Evolutionary conservation across 2,888 invertebrate genomes (phyloP).

Genomic region (Drepanosiphum platanoidis): DNA sequence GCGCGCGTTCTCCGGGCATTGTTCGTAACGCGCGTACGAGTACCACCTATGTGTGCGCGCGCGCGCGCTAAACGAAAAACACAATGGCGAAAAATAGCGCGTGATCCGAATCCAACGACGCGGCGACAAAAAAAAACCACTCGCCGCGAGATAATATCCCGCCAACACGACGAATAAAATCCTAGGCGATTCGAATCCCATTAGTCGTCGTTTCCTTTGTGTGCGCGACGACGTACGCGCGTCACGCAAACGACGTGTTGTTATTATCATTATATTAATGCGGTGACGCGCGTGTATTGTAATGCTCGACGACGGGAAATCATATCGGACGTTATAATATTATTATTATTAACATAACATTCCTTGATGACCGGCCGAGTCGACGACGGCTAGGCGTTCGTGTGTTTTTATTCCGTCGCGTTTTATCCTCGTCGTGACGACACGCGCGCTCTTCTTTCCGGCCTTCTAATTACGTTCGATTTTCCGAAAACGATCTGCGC

Average conservation of each 20-base stretch:
- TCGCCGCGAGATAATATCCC: too few species aligned
- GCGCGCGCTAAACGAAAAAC: too few species aligned
- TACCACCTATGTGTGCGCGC: too few species aligned
- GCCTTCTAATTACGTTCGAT: too few species aligned
- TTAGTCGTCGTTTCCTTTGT: conserved; percentile 24
- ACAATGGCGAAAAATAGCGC: neutral
- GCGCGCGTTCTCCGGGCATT: neutral
- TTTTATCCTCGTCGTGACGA: too few species aligned
- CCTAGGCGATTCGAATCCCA: neutral
- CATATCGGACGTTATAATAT: neutral
- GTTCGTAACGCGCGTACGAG: conserved; percentile 31
- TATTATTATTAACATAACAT: too few species aligned
- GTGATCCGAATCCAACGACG: conserved; percentile 49
- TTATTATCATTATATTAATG: neutral
- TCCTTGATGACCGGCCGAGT: too few species aligned
- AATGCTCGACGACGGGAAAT: neutral
- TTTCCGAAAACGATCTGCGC: too few species aligned
- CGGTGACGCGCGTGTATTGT: neutral
- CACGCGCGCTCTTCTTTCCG: too few species aligned
- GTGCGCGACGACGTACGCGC: neutral
- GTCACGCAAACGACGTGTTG: neutral
- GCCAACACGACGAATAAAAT: conserved; percentile 19
- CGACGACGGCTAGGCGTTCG: too few species aligned
- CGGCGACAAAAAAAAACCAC: neutral
- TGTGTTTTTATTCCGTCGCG: too few species aligned